phyloP scores from a whole-genome alignment of 2,888 invertebrate genomes.

The Tuberolachnus salignus region DNA sequence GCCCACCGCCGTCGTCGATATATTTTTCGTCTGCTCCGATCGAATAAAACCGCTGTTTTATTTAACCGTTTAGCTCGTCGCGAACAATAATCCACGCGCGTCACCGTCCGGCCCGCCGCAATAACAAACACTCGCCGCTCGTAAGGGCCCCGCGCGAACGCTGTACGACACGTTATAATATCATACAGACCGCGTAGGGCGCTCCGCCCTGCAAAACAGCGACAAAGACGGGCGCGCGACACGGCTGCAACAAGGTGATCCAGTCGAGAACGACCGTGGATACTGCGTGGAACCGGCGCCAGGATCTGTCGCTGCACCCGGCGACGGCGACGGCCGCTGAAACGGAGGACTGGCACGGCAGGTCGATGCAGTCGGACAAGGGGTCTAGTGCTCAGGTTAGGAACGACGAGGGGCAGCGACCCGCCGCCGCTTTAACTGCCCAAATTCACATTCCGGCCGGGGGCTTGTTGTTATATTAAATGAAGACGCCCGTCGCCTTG shows the following conservation, averaged over 20 bases:
- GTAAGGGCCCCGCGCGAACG: not conserved
- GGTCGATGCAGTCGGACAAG: constrained; percentile 51
- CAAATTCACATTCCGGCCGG: too few relatives aligned
- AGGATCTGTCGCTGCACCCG: constrained; percentile 52
- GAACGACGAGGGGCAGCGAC: not conserved
- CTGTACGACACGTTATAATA: not conserved
- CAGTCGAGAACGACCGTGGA: constrained; percentile 44
- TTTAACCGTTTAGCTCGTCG: too few relatives aligned
- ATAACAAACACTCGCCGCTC: not conserved
- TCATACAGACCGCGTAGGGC: constrained; percentile 6
- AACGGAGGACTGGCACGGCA: constrained; percentile 46
- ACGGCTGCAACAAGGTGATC: constrained; percentile 48
- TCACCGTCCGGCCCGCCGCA: too few relatives aligned
- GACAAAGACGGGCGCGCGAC: constrained; percentile 26
- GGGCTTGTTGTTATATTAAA: too few relatives aligned
- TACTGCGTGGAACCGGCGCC: constrained; percentile 51
- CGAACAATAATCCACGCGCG: not conserved
- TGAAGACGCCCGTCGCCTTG: too few relatives aligned
- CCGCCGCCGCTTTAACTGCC: too few relatives aligned
- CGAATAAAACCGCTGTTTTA: too few relatives aligned
- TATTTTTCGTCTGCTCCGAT: too few relatives aligned
- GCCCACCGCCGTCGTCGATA: too few relatives aligned
- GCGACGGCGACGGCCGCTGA: constrained; percentile 49
- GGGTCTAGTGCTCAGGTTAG: constrained; percentile 45
- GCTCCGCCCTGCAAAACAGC: constrained; percentile 6